Evolutionary conservation across 2,888 invertebrate species (phyloP), one percentile per base, ranked within the genome.

Genomic region (Nemotelus pantherinus): DNA sequence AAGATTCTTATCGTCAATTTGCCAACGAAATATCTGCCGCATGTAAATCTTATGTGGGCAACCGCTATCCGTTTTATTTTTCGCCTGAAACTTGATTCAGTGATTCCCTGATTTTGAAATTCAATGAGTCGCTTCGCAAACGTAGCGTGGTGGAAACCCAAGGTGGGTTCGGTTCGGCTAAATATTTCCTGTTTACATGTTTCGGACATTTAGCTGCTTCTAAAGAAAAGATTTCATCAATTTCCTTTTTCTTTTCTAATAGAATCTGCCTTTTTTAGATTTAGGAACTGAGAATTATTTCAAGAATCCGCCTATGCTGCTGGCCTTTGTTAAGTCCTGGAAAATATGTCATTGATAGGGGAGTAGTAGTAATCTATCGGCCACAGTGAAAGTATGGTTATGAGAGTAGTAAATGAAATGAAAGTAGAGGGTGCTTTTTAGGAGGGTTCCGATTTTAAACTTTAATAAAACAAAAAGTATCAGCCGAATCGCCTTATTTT

Each of bases 1-100:
- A 53, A 70, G 70, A 70, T 70, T 53, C 70, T 70, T 70, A 70
- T 70, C 70, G 70, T 55, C 70, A 70, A 70, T 70, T 70, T 70
- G 70, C 70, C 53, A 70, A 25, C 70, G 55, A 70, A 70, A 70
- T 70, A 10, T 55, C 53, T 39, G 9, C n/a, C 53, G 47, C 53
- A 70, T 55, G 53, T 70, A 70, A 53, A 43, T 70, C 70, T 43
- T 70, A 3, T 39, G 63, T 41, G n/a, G 63, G 63, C 7, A 25
- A 3, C 63, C 43, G 63, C 43, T 63, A 41, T 63, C 63, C 63
- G 43, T 63, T 63, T 63, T 41, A 63, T 63, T 43, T 63, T 4
- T 7, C 3, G 63, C 43, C 6, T 10, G 57, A 25, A 43, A 6
- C 63, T 63, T 43, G 10, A 63, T 43, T 63, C 63, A 63, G n/a